phyloP scores from a whole-genome alignment of 2,888 invertebrate genomes.

The Drosophila greeni region DNA sequence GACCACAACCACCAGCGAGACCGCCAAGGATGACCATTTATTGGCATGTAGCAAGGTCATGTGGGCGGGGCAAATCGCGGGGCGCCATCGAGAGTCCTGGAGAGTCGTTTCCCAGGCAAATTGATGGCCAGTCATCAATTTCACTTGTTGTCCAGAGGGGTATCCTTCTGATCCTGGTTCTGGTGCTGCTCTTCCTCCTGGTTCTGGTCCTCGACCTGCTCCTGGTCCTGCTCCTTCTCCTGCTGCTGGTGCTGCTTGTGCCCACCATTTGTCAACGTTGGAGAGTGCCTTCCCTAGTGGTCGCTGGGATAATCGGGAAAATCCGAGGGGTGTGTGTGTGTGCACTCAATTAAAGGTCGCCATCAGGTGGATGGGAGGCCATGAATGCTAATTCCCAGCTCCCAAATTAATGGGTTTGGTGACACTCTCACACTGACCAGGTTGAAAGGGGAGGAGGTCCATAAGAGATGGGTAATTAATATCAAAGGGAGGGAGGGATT shows the following conservation, averaged over 20 bases:
- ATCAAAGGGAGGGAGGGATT: no score
- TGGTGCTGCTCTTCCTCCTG: not conserved
- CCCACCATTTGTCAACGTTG: conserved; percentile 35
- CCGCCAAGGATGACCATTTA: conserved; percentile 55
- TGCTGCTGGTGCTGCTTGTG: conserved; percentile 6
- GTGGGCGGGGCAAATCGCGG: conserved; percentile 43
- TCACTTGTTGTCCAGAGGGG: conserved; percentile 60
- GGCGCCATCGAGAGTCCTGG: conserved; percentile 27
- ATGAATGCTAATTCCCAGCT: conserved; percentile 37
- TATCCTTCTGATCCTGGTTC: not conserved
- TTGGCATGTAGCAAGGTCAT: conserved; percentile 70
- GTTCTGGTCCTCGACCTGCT: not conserved
- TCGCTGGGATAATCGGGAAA: conserved; percentile 5
- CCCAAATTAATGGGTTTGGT: conserved; percentile 25
- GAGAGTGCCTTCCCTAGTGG: conserved; percentile 17
- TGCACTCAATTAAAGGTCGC: conserved; percentile 44
- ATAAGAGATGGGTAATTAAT: not conserved
- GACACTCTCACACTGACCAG: conserved; percentile 19
- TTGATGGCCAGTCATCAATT: conserved; percentile 73
- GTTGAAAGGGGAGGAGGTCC: not conserved
- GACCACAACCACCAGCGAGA: conserved; percentile 5
- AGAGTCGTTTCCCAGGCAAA: conserved; percentile 53
- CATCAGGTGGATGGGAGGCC: conserved; percentile 9
- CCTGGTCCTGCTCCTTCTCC: not conserved
- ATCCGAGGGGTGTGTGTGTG: conserved; percentile 2